Evolutionary conservation across 1,140 invertebrate species (phyloP), one percentile per base, ranked within the genome.

Genomic region (Olivierus martensii): DNA sequence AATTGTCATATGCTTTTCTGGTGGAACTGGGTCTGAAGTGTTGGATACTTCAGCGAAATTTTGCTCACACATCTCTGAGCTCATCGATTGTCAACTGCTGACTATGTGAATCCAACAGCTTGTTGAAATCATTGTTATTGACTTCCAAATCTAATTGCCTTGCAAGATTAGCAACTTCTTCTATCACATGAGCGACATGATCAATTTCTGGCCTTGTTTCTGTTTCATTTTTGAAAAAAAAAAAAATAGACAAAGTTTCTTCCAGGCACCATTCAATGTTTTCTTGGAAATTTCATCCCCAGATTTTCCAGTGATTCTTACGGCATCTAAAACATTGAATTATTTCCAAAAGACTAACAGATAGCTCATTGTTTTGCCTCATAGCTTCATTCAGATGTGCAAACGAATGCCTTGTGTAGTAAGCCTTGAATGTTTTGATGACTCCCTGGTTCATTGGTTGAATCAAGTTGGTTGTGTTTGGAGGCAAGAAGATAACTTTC

Each of bases 61-160:
- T 41, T 41, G 39, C 39, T 41, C 14, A 41, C 39, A 17, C 10
- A 41, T 41, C 39, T 41, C 3, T 41, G 11, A 41, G 11, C 3
- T 41, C 39, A 41, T n/a, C 39, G 11, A 41, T 17, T 41, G 39
- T 41, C 17, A 41, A 10, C 39, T 41, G 3, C 39, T 17, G 39
- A 41, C 39, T 41, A 41, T 49, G 36, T 35, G 47, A 49, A 49
- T 18, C 36, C 12, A 49, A n/a, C n/a, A 49, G 47, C 35, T 49
- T 14, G 22, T 35, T 49, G 35, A 49, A 6, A 49, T 49, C 35
- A 35, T 18, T 11, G 37, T 7, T 18, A 49, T 49, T 18, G 28
- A 49, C 47, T 49, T 49, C 47, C 19, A 49, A 49, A 19, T 49
- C 35, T 49, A 49, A 36, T 49, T 49, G 22, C 22, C 47, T 49